Evolutionary conservation across 2,888 invertebrate genomes (phyloP), one percentile per base, ranked within the genome.

Genomic region (Cecidostiba fungosa): DNA sequence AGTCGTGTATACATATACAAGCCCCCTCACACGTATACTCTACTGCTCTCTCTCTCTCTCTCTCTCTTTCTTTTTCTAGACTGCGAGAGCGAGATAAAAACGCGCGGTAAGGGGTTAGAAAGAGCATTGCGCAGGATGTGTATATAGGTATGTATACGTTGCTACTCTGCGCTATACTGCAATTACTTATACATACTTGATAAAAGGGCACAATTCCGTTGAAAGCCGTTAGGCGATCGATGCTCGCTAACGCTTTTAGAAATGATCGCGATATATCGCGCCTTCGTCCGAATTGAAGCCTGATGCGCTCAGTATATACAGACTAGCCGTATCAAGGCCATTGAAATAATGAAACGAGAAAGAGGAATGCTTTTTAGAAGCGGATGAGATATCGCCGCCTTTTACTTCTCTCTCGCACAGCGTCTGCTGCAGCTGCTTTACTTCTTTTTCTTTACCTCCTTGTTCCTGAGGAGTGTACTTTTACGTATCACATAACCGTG

Each of bases 151-250:
- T 23, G 1, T n/a, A 23, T 2, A 10, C 16, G 47, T 16, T 50
- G 16, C 1, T 16, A 76, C 50, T 19, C 66, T 26, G 66, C 23
- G 26, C 4, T 36, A 36, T 43, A 43, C 43, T 62, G 62, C 81
- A 80, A 83, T 86, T 80, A 84, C 86, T 86, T 86, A 83, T 86
- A 77, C 86, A 80, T 86, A 80, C 86, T 86, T 84, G 79, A 84
- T 84, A 80, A 69, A 84, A 80, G 80, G 19, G 76, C 62, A 86
- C 80, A 86, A 86, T 84, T 72, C 23, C 80, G 77, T 74, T 86
- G 86, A 86, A 84, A 86, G 84, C 86, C 66, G 69, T 74, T 66
- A 73, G 62, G 47, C 47, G 62, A 43, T 69, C 47, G 62, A 43
- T 69, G 14, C 36, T 26, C 39, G 70, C 59, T 72, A 70, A 77